These are phyloP conservation scores for Phortica magna DNA, from an alignment of 2,888 invertebrate species.

Conservation along the genomic window DNA sequence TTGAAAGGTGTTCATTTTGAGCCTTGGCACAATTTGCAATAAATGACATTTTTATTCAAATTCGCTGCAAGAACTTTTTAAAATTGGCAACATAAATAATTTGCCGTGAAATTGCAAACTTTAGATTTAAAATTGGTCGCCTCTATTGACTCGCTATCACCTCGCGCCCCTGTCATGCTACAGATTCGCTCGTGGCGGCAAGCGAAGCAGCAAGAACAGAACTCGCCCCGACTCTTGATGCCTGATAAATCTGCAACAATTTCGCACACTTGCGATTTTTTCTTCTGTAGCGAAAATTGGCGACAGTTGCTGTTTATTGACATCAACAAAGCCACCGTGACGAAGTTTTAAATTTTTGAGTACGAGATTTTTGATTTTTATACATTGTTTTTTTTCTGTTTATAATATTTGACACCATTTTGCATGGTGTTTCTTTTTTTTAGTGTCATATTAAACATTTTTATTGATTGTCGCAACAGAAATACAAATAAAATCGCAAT, in stretches of 20 bases:
- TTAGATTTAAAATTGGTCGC: conserved; percentile 32
- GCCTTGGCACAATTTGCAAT: conserved; percentile 43
- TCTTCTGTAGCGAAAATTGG: conserved; percentile 60
- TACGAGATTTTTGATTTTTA: not conserved
- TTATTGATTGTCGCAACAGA: not conserved
- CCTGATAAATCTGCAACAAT: conserved; percentile 74
- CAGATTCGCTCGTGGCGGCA: not conserved
- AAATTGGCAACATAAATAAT: conserved; percentile 70
- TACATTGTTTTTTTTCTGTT: conserved; percentile 1
- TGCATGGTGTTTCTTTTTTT: not conserved
- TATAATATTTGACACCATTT: conserved; percentile 31
- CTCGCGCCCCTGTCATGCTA: not conserved
- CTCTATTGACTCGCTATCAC: conserved; percentile 28
- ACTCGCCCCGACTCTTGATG: conserved; percentile 6
- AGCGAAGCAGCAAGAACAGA: not conserved
- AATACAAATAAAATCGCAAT: not conserved
- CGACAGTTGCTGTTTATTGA: conserved; percentile 77
- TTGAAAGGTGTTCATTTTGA: not conserved
- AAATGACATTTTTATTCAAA: conserved; percentile 76
- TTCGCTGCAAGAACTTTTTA: conserved; percentile 46
- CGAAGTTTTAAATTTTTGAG: conserved; percentile 71
- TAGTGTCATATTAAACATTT: not conserved
- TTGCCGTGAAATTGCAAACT: conserved; percentile 73
- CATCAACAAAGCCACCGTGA: conserved; percentile 75
- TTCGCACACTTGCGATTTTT: conserved; percentile 67